Percentiles rank a stretch among this genome's conserved stretches.
Conservation (phyloP, 2,888 invertebrate genomes). For the Bimastos eiseni region DNA sequence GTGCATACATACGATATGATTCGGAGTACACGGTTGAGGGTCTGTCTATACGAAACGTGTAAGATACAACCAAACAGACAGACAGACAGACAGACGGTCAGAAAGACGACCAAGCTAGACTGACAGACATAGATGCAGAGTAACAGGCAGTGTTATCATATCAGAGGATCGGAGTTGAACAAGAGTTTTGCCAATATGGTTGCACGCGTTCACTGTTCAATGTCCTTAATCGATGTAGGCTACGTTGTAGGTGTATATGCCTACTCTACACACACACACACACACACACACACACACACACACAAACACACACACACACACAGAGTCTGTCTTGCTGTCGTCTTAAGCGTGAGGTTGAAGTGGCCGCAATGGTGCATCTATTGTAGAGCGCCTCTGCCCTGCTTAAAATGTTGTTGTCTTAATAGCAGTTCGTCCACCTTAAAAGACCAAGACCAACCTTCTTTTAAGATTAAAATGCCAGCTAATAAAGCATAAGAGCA, state of each 20-base stretch:
- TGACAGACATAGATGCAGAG: background rate
- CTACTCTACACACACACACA: too few species aligned
- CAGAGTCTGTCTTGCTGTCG: too few species aligned
- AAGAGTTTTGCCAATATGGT: background rate
- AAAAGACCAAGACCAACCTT: background rate
- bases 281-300: too few species aligned
- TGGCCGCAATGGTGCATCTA: background rate
- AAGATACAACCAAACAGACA: background rate
- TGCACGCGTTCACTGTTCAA: background rate
- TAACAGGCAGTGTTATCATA: background rate
- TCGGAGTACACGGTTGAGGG: background rate
- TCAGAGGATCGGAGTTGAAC: background rate
- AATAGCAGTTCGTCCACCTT: background rate
- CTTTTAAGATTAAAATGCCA: background rate
- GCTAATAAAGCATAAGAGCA: background rate
- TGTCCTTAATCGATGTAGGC: background rate
- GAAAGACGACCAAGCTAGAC: too few species aligned
- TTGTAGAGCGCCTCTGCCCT: background rate
- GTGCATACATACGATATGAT: background rate
- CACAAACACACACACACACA: too few species aligned
- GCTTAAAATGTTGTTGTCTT: background rate
- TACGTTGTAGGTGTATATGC: background rate
- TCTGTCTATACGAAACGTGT: background rate
- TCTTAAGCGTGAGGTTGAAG: background rate
- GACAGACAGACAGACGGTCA: background rate